Evolutionary conservation across 2,113 vertebrate species (phyloP), one percentile per base, ranked within the genome.

Genomic region (Neolamprologus modestus): DNA sequence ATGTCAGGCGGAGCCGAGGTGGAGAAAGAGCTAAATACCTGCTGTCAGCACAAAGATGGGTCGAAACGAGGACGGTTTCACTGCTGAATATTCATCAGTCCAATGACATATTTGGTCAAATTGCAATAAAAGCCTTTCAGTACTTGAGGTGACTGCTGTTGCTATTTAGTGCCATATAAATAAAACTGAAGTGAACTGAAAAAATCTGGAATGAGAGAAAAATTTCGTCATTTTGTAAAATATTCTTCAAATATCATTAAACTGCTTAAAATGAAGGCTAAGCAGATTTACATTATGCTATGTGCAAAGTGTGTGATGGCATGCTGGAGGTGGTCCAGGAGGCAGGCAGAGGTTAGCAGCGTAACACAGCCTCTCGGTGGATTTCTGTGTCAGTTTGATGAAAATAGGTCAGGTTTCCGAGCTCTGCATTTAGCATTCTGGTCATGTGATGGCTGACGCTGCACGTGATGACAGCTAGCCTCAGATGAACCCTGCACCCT

Each of bases 371-470:
- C 91, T 84, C 92, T 88, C 87, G 3, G 88, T 93, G 91, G 88
- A 94, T 95, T 93, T 96, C 91, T 94, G 92, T 95, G 95, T 96
- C 94, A 95, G 92, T 95, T 94, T 95, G 95, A 94, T 91, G 94
- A 94, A 96, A 96, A 96, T 96, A 94, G 96, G 96, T 96, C 96
- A 96, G 94, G 93, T 95, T 95, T 92, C 92, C 81, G 89, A 91
- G 91, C 88, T 84, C 31, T 76, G 83, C 79, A 85, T 96, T 96
- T 93, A 95, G 94, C 95, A 96, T 96, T 94, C 93, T 82, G 93
- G 90, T 84, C 95, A 88, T 94, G 95, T 93, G 91, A 95, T 42
- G 86, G 55, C 91, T 92, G 93, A 95, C 87, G 93, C 88, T 9
- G 88, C 76, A 84, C 59, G 59, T 91, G 93, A 93, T 88, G 87